Evolutionary conservation across 2,113 vertebrate genomes (phyloP).

Genomic region (Myiozetetes cayanensis): DNA sequence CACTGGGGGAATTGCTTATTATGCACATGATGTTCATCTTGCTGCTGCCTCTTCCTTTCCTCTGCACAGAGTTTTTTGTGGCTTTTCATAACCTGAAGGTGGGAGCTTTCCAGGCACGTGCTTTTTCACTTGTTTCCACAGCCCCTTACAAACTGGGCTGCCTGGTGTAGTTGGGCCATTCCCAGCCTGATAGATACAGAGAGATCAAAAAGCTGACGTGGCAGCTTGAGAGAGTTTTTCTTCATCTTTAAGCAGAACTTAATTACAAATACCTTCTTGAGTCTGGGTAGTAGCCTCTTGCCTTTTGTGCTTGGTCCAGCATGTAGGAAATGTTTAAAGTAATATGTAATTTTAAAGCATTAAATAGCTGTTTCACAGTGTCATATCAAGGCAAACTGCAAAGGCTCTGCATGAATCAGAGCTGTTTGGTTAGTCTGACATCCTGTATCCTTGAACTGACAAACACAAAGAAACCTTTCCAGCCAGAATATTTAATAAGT

Average conservation of each 20-base stretch:
- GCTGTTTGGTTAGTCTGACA: background rate
- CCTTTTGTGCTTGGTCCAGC: background rate
- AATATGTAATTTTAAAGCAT: background rate
- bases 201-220: background rate
- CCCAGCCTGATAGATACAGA: background rate
- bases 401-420: background rate
- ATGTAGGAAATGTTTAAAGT: background rate
- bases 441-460: background rate
- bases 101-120: background rate
- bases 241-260: background rate
- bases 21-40: background rate
- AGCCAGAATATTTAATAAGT: background rate
- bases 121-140: background rate
- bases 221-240: background rate
- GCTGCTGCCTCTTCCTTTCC: slow-evolving; percentile 2
- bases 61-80: background rate
- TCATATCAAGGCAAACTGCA: background rate
- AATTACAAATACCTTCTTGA: background rate
- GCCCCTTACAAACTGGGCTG: background rate
- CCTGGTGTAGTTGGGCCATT: background rate
- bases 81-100: background rate
- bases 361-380: background rate
- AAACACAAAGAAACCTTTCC: background rate
- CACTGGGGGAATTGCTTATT: slow-evolving; percentile 2
- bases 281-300: background rate